Conservation (phyloP, 1,140 invertebrate species). For the Wiebesia pumilae region DNA sequence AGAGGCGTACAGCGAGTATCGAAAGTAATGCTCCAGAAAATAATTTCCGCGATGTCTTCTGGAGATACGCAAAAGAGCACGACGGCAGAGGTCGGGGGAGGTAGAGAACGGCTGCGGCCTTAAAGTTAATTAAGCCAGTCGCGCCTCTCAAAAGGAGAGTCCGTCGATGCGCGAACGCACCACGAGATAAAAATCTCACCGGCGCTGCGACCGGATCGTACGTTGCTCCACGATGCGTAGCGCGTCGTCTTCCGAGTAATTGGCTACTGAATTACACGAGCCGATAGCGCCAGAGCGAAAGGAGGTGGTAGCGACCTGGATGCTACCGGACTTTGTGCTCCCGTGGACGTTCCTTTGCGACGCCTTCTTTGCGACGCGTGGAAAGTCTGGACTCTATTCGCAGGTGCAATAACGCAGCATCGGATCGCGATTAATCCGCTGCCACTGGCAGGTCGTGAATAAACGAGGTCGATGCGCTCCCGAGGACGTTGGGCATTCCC, state of each 20-base stretch:
- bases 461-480: not conserved
- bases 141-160: conserved; percentile 13
- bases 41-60: conserved; percentile 35
- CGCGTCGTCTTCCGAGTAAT: conserved; percentile 48
- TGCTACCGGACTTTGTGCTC: not conserved
- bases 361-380: too few species aligned
- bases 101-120: not conserved
- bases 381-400: not conserved
- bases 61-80: not conserved
- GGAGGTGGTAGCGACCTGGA: not conserved
- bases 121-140: conserved; percentile 43
- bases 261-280: conserved; percentile 52
- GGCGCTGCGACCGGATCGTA: not conserved
- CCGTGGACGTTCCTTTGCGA: not conserved
- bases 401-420: not conserved
- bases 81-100: not conserved
- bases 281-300: conserved; percentile 16
- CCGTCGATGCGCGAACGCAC: not conserved
- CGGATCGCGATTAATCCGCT: not conserved
- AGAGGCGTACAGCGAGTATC: not conserved
- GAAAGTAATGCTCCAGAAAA: conserved; percentile 31
- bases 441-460: not conserved
- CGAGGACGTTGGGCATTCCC: not conserved
- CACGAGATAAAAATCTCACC: conserved; percentile 46
- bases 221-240: conserved; percentile 11